Conservation (phyloP, 1,140 invertebrate species). For the Dryas iulia region DNA sequence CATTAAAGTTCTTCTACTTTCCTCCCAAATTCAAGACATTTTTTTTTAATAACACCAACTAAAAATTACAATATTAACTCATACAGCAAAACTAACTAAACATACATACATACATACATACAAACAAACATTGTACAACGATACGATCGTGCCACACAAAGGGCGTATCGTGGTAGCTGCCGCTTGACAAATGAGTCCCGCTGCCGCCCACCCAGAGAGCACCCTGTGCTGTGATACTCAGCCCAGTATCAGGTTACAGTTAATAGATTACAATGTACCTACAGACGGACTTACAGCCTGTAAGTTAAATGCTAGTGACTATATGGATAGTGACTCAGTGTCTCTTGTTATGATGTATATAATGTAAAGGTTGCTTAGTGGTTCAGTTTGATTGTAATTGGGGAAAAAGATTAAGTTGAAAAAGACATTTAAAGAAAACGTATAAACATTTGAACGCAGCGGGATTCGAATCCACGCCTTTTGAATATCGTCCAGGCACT, state of each 20-base stretch:
- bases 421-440: too few species aligned
- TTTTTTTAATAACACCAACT: neutral
- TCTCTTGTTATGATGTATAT: too few species aligned
- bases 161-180: constrained; percentile 71
- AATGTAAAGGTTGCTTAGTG: too few species aligned
- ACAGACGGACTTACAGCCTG: neutral
- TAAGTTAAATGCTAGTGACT: neutral
- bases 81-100: constrained; percentile 66
- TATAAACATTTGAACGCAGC: too few species aligned
- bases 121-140: constrained; percentile 56
- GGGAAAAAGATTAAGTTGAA: too few species aligned
- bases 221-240: constrained; percentile 36
- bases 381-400: too few species aligned
- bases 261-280: neutral
- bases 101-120: constrained; percentile 59
- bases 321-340: too few species aligned
- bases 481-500: too few species aligned
- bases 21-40: too few species aligned
- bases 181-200: constrained; percentile 59
- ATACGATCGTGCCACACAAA: constrained; percentile 57
- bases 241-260: constrained; percentile 28
- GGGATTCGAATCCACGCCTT: too few species aligned
- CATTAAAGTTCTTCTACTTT: too few species aligned
- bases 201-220: constrained; percentile 57
- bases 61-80: neutral